Conservation (phyloP, 2,888 invertebrate genomes). For the Sclerodermus sp. region DNA sequence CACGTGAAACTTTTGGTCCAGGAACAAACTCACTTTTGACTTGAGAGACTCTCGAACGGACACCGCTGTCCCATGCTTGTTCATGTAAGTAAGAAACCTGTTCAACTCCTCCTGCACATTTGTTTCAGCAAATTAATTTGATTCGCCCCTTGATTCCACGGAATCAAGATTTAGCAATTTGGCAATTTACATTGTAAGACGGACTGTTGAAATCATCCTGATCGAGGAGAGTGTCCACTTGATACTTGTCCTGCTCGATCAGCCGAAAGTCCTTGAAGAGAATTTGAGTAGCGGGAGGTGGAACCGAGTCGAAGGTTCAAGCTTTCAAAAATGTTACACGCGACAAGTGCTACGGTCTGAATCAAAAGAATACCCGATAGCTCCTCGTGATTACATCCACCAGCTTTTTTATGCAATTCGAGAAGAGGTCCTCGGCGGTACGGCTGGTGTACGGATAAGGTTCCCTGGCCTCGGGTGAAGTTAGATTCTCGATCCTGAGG, state of each 20-base stretch:
- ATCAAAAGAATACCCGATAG: constrained; percentile 39
- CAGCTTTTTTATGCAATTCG: constrained; percentile 30
- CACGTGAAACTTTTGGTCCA: constrained; percentile 42
- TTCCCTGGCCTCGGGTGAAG: constrained; percentile 7
- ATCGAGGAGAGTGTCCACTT: no score
- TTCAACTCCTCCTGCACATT: constrained; percentile 39
- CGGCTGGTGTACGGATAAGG: constrained; percentile 32
- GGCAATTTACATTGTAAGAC: no score
- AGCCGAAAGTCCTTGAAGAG: no score
- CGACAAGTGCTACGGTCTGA: no score
- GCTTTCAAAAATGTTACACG: no score
- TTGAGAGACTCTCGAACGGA: constrained; percentile 31
- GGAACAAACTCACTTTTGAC: constrained; percentile 32
- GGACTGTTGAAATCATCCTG: no score
- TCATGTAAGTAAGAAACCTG: constrained; percentile 39
- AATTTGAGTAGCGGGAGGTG: no score
- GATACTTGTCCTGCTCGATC: no score
- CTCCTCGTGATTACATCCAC: constrained; percentile 30
- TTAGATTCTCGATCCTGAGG: constrained; percentile 19
- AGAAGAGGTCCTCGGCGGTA: constrained; percentile 37
- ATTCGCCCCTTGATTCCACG: no score
- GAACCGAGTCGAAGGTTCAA: no score
- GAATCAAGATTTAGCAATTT: no score
- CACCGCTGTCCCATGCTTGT: constrained; percentile 31
- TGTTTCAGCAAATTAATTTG: no score